phyloP scores from a whole-genome alignment of 2,113 vertebrate genomes.

The Oplegnathus fasciatus region DNA sequence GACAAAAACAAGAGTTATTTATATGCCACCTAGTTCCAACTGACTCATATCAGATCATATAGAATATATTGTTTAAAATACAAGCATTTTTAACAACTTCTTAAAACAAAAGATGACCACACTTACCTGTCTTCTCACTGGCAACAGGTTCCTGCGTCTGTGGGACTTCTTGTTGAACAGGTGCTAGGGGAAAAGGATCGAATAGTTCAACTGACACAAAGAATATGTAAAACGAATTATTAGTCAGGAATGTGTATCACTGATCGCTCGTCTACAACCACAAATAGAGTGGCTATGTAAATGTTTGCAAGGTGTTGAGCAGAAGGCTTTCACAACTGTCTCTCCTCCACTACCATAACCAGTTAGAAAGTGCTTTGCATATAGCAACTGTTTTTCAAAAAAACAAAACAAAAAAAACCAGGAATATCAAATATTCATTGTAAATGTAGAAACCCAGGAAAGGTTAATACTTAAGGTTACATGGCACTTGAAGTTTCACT shows the following conservation, averaged over 20 bases:
- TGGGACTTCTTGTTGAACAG: conserved; percentile 71
- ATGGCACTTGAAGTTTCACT: too few species aligned
- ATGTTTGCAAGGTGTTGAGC: not conserved
- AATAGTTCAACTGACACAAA: conserved; percentile 17
- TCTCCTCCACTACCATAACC: too few species aligned
- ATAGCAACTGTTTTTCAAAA: too few species aligned
- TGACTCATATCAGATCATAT: not conserved
- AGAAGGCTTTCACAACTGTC: not conserved
- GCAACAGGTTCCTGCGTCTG: conserved; percentile 74
- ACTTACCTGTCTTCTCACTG: conserved; percentile 80
- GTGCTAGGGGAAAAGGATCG: conserved; percentile 49
- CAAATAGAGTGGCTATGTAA: not conserved
- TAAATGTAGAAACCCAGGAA: not conserved
- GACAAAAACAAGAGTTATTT: conserved; percentile 30
- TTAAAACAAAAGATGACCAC: not conserved
- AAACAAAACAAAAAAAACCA: not conserved
- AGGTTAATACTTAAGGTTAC: not conserved
- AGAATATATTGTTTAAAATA: not conserved
- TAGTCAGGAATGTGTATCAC: not conserved
- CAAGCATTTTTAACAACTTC: not conserved
- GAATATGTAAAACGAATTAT: not conserved
- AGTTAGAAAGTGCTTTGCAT: not conserved
- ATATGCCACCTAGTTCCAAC: not conserved
- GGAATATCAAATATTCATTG: not conserved
- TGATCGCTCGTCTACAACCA: not conserved